These are phyloP conservation scores for Aleadryas rufinucha DNA, from an alignment of 2,113 vertebrate genomes.

Conservation along the genomic window DNA sequence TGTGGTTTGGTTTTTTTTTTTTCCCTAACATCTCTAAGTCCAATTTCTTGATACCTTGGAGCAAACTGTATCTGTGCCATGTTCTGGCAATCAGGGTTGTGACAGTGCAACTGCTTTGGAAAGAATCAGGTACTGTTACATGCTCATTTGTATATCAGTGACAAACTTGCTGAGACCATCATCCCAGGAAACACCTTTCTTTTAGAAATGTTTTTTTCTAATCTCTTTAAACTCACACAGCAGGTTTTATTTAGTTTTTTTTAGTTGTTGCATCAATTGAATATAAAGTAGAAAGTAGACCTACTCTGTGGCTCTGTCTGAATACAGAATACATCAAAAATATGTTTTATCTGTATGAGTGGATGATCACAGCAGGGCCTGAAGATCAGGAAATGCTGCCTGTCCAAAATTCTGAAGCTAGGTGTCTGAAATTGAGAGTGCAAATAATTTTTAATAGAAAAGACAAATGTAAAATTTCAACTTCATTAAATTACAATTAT, in stretches of 20 bases:
- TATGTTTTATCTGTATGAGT: accelerated
- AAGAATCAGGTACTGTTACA: neutral
- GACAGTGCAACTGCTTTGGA: neutral
- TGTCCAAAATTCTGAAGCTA: neutral
- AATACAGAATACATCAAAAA: neutral
- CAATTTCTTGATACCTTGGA: neutral
- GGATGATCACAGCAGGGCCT: neutral
- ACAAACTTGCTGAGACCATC: neutral
- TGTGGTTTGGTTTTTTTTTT: neutral
- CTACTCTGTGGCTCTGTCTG: neutral
- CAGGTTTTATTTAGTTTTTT: neutral
- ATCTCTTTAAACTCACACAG: neutral
- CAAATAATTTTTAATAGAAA: neutral
- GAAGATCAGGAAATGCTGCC: neutral
- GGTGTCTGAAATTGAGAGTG: neutral
- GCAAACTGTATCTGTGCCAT: neutral
- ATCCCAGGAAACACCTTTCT: neutral
- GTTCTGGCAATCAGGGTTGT: neutral
- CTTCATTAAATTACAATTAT: neutral
- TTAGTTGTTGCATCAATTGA: neutral
- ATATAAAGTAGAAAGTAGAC: neutral
- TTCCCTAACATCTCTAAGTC: neutral
- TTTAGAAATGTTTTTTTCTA: neutral
- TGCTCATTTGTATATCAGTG: accelerated
- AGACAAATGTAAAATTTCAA: neutral